phyloP scores from a whole-genome alignment of 2,888 invertebrate species.

The Cerceris ruficornis region DNA sequence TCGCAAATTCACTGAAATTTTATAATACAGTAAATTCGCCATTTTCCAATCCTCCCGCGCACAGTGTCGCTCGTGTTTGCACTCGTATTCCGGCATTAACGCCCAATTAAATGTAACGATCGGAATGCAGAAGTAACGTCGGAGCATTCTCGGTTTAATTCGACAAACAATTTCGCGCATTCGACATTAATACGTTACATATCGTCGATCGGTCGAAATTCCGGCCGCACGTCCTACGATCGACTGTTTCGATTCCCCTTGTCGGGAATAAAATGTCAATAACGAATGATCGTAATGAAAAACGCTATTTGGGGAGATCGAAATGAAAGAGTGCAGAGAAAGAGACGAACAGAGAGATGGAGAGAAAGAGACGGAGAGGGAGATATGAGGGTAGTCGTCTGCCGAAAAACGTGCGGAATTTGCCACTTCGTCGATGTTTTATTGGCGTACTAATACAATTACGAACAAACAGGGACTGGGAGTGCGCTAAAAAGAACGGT shows the following conservation, averaged over 20 bases:
- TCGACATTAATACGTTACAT: constrained; percentile 26
- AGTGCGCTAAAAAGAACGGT: neutral
- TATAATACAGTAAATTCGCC: too few relatives aligned
- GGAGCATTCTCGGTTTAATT: constrained; percentile 31
- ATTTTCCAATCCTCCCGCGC: too few relatives aligned
- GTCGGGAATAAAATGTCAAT: constrained; percentile 6
- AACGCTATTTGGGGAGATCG: constrained; percentile 3
- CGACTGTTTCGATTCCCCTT: constrained; percentile 13
- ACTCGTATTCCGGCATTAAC: constrained; percentile 31
- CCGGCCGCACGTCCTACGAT: neutral
- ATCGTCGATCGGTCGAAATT: neutral
- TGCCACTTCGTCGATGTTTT: constrained; percentile 1
- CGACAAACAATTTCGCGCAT: constrained; percentile 40
- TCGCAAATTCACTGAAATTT: too few relatives aligned
- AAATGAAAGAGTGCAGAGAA: constrained; percentile 4
- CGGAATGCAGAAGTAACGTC: constrained; percentile 14
- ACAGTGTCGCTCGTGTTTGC: too few relatives aligned
- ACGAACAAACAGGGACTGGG: neutral
- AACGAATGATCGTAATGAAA: constrained; percentile 8
- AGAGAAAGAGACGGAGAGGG: too few relatives aligned
- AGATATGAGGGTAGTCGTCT: neutral
- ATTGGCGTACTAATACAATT: constrained; percentile 16
- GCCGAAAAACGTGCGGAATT: neutral
- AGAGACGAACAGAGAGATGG: too few relatives aligned
- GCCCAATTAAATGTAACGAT: constrained; percentile 43